Conservation (phyloP, 2,888 invertebrate species). For the Graphium colonna region DNA sequence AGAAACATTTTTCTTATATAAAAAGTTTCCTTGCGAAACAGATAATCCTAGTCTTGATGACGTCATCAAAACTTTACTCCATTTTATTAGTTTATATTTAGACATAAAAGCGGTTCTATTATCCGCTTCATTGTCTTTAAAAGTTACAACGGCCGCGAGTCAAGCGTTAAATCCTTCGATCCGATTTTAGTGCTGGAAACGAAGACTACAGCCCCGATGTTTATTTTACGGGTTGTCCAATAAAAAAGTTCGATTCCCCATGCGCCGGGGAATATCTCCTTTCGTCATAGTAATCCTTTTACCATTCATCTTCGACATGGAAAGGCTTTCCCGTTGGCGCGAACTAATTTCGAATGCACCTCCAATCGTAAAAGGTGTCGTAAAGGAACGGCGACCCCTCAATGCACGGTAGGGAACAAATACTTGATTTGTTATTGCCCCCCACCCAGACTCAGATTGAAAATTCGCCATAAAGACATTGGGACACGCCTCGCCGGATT, state of each 20-base stretch:
- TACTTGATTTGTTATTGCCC: conserved; percentile 80
- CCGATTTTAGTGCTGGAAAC: conserved; percentile 30
- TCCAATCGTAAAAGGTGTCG: conserved; percentile 79
- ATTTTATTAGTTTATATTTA: conserved; percentile 22
- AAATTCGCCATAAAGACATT: conserved; percentile 80
- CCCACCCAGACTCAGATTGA: conserved; percentile 77
- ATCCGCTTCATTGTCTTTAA: conserved; percentile 24
- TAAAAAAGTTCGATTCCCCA: conserved; percentile 40
- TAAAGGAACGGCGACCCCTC: conserved; percentile 74
- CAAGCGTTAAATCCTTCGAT: conserved; percentile 24
- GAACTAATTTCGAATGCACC: conserved; percentile 78
- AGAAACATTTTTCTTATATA: background rate
- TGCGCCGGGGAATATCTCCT: conserved; percentile 39
- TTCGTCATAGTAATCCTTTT: conserved; percentile 73
- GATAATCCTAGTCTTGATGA: background rate
- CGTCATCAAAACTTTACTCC: conserved; percentile 9
- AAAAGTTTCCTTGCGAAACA: background rate
- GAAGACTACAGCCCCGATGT: conserved; percentile 22
- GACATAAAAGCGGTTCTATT: conserved; percentile 22
- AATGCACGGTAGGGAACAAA: conserved; percentile 75
- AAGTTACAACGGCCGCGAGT: conserved; percentile 22
- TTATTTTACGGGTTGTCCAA: conserved; percentile 32
- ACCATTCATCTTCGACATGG: conserved; percentile 72
- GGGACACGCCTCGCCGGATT: conserved; percentile 76
- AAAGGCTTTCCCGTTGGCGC: conserved; percentile 70